Base-by-base conservation (phyloP, 37 sponge, comb jelly and placozoan genomes). In the Chondrosia reniformis region DNA sequence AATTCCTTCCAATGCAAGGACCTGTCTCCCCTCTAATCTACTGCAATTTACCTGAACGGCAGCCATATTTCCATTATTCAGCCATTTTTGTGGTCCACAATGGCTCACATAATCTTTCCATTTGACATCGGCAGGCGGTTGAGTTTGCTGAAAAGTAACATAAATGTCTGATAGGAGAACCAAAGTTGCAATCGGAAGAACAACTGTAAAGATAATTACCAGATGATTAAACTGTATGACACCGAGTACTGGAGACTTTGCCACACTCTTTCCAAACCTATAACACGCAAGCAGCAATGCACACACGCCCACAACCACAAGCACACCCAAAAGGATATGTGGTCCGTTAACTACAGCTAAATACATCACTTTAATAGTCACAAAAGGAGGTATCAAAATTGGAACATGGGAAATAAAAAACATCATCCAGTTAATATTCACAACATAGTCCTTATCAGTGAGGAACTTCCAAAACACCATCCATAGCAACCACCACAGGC, bases 401-500 rank as follows among this genome's bases (percentile, higher is more conserved):
- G 72, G 72, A 39, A 69, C 6, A 40, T 69, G 72, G 25, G 72
- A 69, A 41, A 69, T 21, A 34, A 21, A 22, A 41, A 69, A 25
- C 72, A 41, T 43, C 3, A 25, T 69, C 72, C 72, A 69, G 41
- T 40, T 69, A 17, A 69, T 40, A 6, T 22, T 7, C 3, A 24
- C 9, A 6, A 28, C n/a, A 28, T 24, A 28, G 37, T 36, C 39
- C 36, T 31, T 12, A 3, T 6, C 7, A 31, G 41, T 39, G 15
- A 69, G 6, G 22, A 40, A 69, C 17, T 69, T 21, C n/a, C 39
- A 69, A 44, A 69, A 69, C 17, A 69, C 72, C 72, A 69, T 69
- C 72, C 72, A 69, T 4, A 69, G 72, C 7, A 69, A 24, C 72
- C 72, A 69, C 72, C 72, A 69, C 72, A 69, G 37, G 4, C 42